phyloP scores from a whole-genome alignment of 2,888 invertebrate species.

The Urechis unicinctus region DNA sequence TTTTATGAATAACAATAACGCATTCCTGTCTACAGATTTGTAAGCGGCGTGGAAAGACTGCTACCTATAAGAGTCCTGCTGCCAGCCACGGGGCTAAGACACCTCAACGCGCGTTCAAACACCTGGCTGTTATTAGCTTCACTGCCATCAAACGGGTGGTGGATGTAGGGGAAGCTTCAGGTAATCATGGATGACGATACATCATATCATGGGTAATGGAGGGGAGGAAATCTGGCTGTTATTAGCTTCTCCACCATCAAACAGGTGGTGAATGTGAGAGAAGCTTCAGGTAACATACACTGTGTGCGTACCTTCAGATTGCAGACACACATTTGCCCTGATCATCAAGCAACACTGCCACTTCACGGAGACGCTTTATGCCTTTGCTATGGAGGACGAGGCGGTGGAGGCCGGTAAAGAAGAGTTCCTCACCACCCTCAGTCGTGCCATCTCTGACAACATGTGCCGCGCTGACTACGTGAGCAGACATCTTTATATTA shows the following conservation, averaged over 20 bases:
- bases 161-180: slow-evolving; percentile 80
- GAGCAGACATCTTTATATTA: too few relatives aligned
- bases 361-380: slow-evolving; percentile 71
- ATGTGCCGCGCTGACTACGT: slow-evolving; percentile 89
- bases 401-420: slow-evolving; percentile 69
- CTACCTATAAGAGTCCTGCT: slow-evolving; percentile 57
- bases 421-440: slow-evolving; percentile 73
- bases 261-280: slow-evolving; percentile 82
- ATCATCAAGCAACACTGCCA: slow-evolving; percentile 52
- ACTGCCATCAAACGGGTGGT: slow-evolving; percentile 85
- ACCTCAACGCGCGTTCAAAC: slow-evolving; percentile 74
- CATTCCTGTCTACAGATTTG: slow-evolving; percentile 49
- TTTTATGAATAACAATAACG: background rate
- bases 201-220: too few relatives aligned
- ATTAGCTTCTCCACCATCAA: slow-evolving; percentile 83
- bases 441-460: slow-evolving; percentile 85
- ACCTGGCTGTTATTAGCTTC: slow-evolving; percentile 80
- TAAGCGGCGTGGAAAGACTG: slow-evolving; percentile 54
- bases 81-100: slow-evolving; percentile 55
- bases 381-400: slow-evolving; percentile 77
- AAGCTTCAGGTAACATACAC: slow-evolving; percentile 55
- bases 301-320: slow-evolving; percentile 57
- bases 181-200: too few relatives aligned
- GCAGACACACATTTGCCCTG: slow-evolving; percentile 83
- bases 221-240: slow-evolving; percentile 80